Evolutionary conservation across 1,140 invertebrate species (phyloP).

Genomic region (Samia ricini): DNA sequence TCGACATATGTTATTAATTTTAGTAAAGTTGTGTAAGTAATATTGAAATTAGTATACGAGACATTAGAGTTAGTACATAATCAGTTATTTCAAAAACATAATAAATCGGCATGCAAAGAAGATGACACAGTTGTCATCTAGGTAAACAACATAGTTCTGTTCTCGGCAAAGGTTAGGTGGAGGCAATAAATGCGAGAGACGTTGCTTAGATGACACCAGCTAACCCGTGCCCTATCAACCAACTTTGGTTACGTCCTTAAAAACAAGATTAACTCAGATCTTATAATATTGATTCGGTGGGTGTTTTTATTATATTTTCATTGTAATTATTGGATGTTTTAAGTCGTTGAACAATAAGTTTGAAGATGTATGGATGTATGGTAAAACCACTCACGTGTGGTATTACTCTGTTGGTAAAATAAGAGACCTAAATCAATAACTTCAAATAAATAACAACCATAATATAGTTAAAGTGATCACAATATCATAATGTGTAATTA

Average conservation of each 20-base stretch:
- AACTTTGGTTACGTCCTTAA: conserved; percentile 37
- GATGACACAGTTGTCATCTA: conserved; percentile 25
- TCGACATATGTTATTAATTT: too few relatives aligned
- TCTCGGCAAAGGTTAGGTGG: conserved; percentile 59
- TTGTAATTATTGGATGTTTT: not conserved
- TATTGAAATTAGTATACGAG: conserved; percentile 12
- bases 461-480: too few relatives aligned
- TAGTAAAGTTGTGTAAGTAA: conserved; percentile 13
- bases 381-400: too few relatives aligned
- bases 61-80: not conserved
- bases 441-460: too few relatives aligned
- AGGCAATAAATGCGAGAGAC: conserved; percentile 55
- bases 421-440: too few relatives aligned
- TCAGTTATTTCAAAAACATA: not conserved
- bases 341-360: not conserved
- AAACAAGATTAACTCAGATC: conserved; percentile 25
- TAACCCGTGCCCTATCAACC: conserved; percentile 51
- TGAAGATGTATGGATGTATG: not conserved
- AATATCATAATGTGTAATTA: too few relatives aligned
- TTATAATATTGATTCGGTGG: conserved; percentile 20
- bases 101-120: not conserved
- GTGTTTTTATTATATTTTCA: not conserved
- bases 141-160: conserved; percentile 41
- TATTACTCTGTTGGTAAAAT: too few relatives aligned
- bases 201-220: conserved; percentile 47